Base-by-base conservation (phyloP, 2,113 vertebrate species). In the Lycaon pictus region DNA sequence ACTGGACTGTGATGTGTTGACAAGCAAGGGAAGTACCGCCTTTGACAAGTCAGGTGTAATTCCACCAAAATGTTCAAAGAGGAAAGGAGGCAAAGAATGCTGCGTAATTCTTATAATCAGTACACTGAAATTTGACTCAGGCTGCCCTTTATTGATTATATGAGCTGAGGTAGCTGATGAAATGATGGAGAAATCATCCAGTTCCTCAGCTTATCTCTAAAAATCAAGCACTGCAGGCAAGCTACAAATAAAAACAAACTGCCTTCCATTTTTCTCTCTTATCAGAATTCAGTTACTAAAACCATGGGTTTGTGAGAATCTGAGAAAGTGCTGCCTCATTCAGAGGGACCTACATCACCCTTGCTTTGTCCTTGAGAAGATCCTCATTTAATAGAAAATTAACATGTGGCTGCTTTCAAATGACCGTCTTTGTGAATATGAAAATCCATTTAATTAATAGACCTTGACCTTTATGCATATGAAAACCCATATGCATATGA, bases 161-260 rank as follows among this genome's bases (percentile, higher is more conserved):
- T 74, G 71, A 97, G 60, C 80, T 91, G 94, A 88, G 1, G 8
- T 65, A 16, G 48, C 71, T 88, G n/a, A 96, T 60, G 62, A 90
- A 95, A 97, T 96, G 86, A 94, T 15, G 23, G 72, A 93, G 19
- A 88, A 65, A 48, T 43, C 86, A 11, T 29, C 63, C 20, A 13
- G 12, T 93, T 80, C 27, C 48, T 92, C 74, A 17, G 29, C 48
- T 89, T 76, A 63, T 81, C 84, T 69, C 43, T 85, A 87, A 95
- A 83, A 92, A 60, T 74, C 8, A 74, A 90, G 74, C 69, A 69
- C 55, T 79, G 29, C 22, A 90, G 88, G 85, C n/a, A 95, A 65
- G 20, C 51, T 74, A n/a, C 81, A 95, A 87, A 56, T 60, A 90
- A 93, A 97, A 97, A 79, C 56, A 90, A n/a, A 93, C 65, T 85